A percentile compares a stretch with the other conserved stretches of the same genome.
Conservation (phyloP, 2,113 vertebrate genomes). For the Megaceryle maxima region DNA sequence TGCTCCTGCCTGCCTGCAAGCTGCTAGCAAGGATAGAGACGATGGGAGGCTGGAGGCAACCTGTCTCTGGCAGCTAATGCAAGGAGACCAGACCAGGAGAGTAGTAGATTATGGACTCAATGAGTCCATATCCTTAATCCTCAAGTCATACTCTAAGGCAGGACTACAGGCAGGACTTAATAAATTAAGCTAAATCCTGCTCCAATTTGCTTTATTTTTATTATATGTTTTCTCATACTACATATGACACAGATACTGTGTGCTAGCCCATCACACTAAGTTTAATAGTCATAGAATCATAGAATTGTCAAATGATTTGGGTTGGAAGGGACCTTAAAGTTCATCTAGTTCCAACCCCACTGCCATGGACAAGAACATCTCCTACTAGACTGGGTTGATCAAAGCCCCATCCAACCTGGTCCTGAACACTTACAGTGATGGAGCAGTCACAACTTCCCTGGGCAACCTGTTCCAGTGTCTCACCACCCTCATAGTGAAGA, state of each 20-base stretch:
- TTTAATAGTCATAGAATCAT: not conserved
- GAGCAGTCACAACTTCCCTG: no score
- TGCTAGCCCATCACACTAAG: not conserved
- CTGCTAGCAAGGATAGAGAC: not conserved
- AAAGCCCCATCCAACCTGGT: no score
- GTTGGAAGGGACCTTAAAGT: no score
- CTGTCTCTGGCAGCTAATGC: not conserved
- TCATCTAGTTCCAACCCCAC: no score
- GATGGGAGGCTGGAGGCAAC: not conserved
- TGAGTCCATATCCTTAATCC: not conserved
- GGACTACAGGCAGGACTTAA: not conserved
- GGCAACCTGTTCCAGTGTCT: no score
- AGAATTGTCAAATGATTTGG: no score
- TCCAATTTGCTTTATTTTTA: not conserved
- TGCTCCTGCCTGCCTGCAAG: not conserved
- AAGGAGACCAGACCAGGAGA: not conserved
- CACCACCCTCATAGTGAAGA: no score
- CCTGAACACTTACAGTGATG: no score
- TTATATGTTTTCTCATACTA: not conserved
- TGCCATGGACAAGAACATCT: no score
- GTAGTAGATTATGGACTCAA: not conserved
- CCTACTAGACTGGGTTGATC: no score
- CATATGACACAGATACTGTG: not conserved
- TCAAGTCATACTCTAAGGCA: not conserved
- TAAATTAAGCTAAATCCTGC: not conserved